Evolutionary conservation across 2,113 vertebrate genomes (phyloP).

Genomic region (Chinchilla lanigera): DNA sequence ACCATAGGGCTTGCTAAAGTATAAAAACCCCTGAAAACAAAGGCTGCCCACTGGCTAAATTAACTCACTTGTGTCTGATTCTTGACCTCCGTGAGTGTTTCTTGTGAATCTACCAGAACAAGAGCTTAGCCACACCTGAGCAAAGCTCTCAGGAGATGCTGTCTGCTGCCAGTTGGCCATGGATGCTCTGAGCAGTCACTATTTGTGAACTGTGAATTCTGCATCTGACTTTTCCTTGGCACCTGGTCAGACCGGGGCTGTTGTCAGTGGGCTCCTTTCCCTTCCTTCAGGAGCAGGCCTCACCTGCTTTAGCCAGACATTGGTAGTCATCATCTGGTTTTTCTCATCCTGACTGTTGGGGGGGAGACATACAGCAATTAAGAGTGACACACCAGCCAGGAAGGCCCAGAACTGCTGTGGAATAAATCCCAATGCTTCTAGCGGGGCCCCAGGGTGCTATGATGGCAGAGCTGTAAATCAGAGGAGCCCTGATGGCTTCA

Average conservation of each 20-base stretch:
- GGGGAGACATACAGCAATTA: background rate
- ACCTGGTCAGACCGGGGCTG: background rate
- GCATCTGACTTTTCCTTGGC: background rate
- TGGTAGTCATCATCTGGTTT: constrained; percentile 99
- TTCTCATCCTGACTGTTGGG: constrained; percentile 92
- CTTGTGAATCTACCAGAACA: too few relatives aligned
- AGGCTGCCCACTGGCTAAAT: too few relatives aligned
- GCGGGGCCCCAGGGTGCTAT: background rate
- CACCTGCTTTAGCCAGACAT: constrained; percentile 95
- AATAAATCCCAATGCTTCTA: background rate
- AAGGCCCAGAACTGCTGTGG: background rate
- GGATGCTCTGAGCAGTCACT: accelerated
- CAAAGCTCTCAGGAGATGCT: background rate
- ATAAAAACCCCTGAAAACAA: too few relatives aligned
- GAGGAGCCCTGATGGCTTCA: background rate
- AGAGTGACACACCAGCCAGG: background rate
- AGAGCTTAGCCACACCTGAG: background rate
- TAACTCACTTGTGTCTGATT: too few relatives aligned
- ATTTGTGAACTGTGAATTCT: background rate
- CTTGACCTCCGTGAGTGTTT: too few relatives aligned
- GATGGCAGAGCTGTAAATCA: accelerated
- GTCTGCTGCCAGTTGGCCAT: background rate
- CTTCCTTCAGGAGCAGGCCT: background rate
- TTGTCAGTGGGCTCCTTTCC: background rate
- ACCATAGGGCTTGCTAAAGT: too few relatives aligned